phyloP scores from a whole-genome alignment of 2,113 vertebrate species.

The Anser brachyrhynchus region DNA sequence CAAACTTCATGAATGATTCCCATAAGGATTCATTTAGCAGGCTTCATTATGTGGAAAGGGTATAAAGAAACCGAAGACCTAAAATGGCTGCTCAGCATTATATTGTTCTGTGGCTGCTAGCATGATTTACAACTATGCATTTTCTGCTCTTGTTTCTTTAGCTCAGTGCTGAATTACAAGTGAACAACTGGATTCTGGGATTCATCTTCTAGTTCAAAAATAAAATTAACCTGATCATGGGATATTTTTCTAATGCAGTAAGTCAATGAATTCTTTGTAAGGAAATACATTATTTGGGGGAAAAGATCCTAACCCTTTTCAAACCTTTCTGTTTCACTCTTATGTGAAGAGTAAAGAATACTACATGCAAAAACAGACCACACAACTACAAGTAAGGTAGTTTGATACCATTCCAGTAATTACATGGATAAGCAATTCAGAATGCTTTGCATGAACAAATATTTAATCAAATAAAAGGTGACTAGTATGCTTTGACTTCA shows the following conservation, averaged over 20 bases:
- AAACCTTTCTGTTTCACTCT: not conserved
- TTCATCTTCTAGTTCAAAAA: constrained; percentile 56
- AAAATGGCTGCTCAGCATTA: not conserved
- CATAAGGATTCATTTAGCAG: constrained; percentile 34
- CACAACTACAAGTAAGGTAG: not conserved
- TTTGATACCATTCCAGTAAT: not conserved
- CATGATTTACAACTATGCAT: not conserved
- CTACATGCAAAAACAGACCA: not conserved
- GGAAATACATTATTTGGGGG: not conserved
- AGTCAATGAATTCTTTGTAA: constrained; percentile 30
- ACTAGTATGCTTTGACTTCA: not conserved
- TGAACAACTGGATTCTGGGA: constrained; percentile 29
- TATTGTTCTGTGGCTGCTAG: constrained; percentile 26
- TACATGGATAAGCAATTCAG: not conserved
- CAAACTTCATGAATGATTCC: constrained; percentile 41
- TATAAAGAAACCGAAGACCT: not conserved
- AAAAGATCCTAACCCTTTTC: not conserved
- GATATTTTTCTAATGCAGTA: not conserved
- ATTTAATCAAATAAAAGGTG: not conserved
- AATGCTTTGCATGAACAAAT: not conserved
- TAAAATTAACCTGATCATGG: constrained; percentile 42
- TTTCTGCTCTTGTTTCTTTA: constrained; percentile 58
- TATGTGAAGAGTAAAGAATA: not conserved
- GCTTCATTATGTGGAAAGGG: constrained; percentile 8
- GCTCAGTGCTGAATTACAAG: constrained; percentile 62